Percentiles rank a stretch among this genome's conserved stretches.
phyloP scores from a whole-genome alignment of 2,888 invertebrate species.

The Thalpophila matura region DNA sequence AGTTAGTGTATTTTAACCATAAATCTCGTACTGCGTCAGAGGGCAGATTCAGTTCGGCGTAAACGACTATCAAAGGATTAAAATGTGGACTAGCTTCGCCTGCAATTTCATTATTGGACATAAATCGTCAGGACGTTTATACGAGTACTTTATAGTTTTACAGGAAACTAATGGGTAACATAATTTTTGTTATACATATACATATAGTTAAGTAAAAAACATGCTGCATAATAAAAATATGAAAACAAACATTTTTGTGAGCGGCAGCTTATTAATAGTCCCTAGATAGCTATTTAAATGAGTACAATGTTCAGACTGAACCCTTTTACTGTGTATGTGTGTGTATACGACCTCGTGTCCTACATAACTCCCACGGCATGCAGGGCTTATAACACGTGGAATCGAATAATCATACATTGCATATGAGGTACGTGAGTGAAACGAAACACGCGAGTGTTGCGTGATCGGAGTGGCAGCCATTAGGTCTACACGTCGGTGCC shows the following conservation, averaged over 20 bases:
- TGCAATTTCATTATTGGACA: slow-evolving; percentile 50
- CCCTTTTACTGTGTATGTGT: slow-evolving; percentile 45
- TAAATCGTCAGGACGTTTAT: slow-evolving; percentile 48
- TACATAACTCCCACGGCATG: slow-evolving; percentile 48
- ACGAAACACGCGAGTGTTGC: slow-evolving; percentile 55
- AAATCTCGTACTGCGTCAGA: slow-evolving; percentile 49
- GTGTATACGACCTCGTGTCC: slow-evolving; percentile 54
- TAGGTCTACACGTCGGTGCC: slow-evolving; percentile 48
- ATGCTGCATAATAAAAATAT: slow-evolving; percentile 14
- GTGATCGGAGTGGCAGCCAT: slow-evolving; percentile 46
- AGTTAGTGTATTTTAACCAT: slow-evolving; percentile 45
- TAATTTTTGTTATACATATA: background rate
- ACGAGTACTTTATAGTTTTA: slow-evolving; percentile 23
- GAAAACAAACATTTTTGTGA: slow-evolving; percentile 32
- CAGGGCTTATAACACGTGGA: slow-evolving; percentile 47
- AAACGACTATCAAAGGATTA: slow-evolving; percentile 55
- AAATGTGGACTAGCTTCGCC: slow-evolving; percentile 53
- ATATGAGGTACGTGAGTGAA: slow-evolving; percentile 48
- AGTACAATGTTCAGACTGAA: slow-evolving; percentile 51
- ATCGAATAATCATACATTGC: slow-evolving; percentile 60
- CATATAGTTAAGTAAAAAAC: background rate
- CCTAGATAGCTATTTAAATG: slow-evolving; percentile 55
- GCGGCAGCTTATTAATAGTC: slow-evolving; percentile 57
- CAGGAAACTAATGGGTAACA: slow-evolving; percentile 7
- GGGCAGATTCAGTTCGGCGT: slow-evolving; percentile 44